phyloP scores from a whole-genome alignment of 2,113 vertebrate genomes.

The Varanus komodoensis region DNA sequence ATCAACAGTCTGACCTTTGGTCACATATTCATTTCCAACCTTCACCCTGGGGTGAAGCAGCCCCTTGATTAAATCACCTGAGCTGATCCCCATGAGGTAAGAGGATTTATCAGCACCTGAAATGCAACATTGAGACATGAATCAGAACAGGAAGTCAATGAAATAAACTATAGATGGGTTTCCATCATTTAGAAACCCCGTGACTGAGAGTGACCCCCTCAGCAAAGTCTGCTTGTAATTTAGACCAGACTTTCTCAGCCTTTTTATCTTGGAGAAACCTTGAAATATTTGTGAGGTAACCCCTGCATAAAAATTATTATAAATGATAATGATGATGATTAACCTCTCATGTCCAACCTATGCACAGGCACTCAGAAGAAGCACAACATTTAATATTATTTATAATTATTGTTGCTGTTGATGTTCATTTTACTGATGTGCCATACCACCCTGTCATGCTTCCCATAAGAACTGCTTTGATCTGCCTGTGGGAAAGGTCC shows the following conservation, averaged over 20 bases:
- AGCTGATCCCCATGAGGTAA: constrained; percentile 95
- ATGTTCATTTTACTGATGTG: too few species aligned
- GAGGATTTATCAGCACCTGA: constrained; percentile 94
- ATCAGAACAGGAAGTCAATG: not conserved
- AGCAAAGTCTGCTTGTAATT: not conserved
- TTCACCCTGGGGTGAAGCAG: constrained; percentile 94
- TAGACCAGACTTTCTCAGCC: not conserved
- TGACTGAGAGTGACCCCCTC: not conserved
- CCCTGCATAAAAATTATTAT: too few species aligned
- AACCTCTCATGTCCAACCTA: too few species aligned
- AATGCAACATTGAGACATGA: constrained; percentile 40
- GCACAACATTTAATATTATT: too few species aligned
- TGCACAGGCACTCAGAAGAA: too few species aligned
- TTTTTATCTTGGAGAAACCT: too few species aligned
- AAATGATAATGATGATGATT: too few species aligned
- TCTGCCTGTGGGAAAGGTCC: too few species aligned
- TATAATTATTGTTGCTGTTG: too few species aligned
- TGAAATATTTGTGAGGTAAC: too few species aligned
- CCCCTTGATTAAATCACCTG: constrained; percentile 93
- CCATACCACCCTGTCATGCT: too few species aligned
- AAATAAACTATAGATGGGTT: not conserved
- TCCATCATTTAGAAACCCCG: not conserved
- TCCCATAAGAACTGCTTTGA: too few species aligned
- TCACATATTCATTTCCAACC: constrained; percentile 93
- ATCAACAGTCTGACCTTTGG: constrained; percentile 94